phyloP scores from a whole-genome alignment of 2,113 vertebrate species.

The Hippocampus mohnikei region DNA sequence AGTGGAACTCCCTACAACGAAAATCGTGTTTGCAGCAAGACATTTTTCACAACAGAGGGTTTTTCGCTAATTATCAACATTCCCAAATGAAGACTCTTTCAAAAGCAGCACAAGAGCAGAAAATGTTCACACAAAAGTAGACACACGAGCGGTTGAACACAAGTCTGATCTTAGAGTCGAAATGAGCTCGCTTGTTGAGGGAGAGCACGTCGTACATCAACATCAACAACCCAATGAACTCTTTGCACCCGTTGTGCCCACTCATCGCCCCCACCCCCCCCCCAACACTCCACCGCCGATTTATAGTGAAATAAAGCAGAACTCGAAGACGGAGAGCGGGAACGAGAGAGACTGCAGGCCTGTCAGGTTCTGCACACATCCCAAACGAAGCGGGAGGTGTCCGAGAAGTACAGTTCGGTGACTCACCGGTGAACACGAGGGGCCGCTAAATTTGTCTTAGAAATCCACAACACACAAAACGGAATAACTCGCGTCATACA shows the following conservation, averaged over 20 bases:
- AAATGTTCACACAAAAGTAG: too few species aligned
- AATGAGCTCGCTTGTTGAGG: not conserved
- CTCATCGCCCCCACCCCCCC: constrained; percentile 17
- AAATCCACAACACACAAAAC: not conserved
- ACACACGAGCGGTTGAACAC: too few species aligned
- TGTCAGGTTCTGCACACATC: not conserved
- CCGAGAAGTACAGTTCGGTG: not conserved
- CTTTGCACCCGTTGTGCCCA: constrained; percentile 19
- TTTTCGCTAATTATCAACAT: too few species aligned
- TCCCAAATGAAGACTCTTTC: too few species aligned
- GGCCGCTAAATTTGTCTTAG: not conserved
- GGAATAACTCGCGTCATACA: not conserved
- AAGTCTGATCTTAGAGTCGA: not conserved
- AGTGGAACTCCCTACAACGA: too few species aligned
- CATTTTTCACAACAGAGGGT: too few species aligned
- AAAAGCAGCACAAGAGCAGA: too few species aligned
- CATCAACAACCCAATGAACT: constrained; percentile 14
- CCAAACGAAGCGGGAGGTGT: not conserved
- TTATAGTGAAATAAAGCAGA: constrained; percentile 45
- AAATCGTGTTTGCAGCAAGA: too few species aligned
- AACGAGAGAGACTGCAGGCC: not conserved
- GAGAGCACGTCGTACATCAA: not conserved
- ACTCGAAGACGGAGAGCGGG: constrained; percentile 9
- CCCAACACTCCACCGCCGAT: not conserved
- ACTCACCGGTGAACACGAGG: not conserved